These are phyloP conservation scores for Serranochromis macrocephalus DNA, from an alignment of 2,113 vertebrate species.

Conservation along the genomic window DNA sequence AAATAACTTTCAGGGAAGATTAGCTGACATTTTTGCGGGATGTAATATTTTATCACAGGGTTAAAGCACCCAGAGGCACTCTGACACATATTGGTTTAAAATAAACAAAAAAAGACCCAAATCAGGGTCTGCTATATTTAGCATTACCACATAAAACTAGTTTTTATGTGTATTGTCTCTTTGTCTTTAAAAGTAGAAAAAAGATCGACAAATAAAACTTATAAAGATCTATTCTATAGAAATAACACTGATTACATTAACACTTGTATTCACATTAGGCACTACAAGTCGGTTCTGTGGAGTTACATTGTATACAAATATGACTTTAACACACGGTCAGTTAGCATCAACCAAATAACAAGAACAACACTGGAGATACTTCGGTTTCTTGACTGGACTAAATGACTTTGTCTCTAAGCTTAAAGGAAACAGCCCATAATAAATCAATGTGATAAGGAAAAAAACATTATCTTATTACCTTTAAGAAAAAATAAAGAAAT, in stretches of 20 bases:
- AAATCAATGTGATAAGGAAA: neutral
- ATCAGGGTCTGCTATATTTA: neutral
- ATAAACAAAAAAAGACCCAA: neutral
- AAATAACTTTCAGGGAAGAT: neutral
- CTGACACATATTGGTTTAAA: neutral
- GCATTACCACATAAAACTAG: neutral
- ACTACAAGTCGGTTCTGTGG: neutral
- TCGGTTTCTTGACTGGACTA: neutral
- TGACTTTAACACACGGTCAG: neutral
- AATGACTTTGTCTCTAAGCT: neutral
- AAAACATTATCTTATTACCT: neutral
- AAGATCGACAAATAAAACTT: neutral
- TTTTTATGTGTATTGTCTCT: neutral
- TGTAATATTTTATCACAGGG: neutral
- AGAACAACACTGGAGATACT: neutral
- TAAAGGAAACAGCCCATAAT: neutral
- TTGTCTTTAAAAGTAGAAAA: neutral
- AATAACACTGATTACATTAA: neutral
- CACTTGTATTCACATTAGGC: neutral
- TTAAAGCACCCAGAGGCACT: neutral
- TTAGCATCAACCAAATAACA: neutral
- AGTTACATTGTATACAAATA: neutral
- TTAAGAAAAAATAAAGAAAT: neutral
- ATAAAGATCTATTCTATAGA: neutral
- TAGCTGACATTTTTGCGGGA: neutral